Percentiles rank a stretch among this genome's conserved stretches.
phyloP scores from a whole-genome alignment of 2,888 invertebrate genomes.

The Thecocarcelia acutangulata region DNA sequence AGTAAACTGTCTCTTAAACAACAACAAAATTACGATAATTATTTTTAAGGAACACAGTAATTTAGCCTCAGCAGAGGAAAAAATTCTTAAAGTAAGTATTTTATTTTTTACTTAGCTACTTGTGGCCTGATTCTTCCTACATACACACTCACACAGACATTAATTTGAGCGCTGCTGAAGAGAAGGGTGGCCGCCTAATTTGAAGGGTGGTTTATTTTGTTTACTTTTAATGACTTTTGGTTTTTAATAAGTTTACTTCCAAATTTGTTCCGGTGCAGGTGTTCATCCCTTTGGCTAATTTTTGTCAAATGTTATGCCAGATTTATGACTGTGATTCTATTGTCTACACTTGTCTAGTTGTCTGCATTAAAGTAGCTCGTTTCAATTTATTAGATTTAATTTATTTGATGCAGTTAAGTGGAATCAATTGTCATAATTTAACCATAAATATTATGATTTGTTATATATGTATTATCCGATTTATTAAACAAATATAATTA shows the following conservation, averaged over 20 bases:
- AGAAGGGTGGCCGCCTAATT: slow-evolving; percentile 73
- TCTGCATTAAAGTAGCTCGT: slow-evolving; percentile 8
- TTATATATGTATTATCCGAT: slow-evolving; percentile 39
- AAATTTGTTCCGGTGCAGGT: slow-evolving; percentile 68
- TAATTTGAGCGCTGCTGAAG: neutral
- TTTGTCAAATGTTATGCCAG: slow-evolving; percentile 49
- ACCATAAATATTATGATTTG: slow-evolving; percentile 62
- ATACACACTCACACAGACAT: neutral
- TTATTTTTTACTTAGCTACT: slow-evolving; percentile 15
- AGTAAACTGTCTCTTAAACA: too few relatives aligned
- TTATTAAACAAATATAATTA: slow-evolving; percentile 16
- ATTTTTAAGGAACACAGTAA: too few relatives aligned
- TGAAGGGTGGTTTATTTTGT: slow-evolving; percentile 79
- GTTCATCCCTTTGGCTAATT: slow-evolving; percentile 43
- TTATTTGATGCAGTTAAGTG: slow-evolving; percentile 60
- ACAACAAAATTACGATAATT: too few relatives aligned
- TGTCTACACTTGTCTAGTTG: slow-evolving; percentile 33
- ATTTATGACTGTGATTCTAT: slow-evolving; percentile 65
- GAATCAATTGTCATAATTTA: slow-evolving; percentile 64
- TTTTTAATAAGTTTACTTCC: slow-evolving; percentile 67
- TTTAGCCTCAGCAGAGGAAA: too few relatives aligned
- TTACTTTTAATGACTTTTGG: slow-evolving; percentile 67
- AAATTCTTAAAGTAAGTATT: slow-evolving; percentile 32
- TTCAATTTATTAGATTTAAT: slow-evolving; percentile 58
- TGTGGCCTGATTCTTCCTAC: neutral